Evolutionary conservation across 2,113 vertebrate species (phyloP), one percentile per base, ranked within the genome.

Genomic region (Melanerpes aurifrons): DNA sequence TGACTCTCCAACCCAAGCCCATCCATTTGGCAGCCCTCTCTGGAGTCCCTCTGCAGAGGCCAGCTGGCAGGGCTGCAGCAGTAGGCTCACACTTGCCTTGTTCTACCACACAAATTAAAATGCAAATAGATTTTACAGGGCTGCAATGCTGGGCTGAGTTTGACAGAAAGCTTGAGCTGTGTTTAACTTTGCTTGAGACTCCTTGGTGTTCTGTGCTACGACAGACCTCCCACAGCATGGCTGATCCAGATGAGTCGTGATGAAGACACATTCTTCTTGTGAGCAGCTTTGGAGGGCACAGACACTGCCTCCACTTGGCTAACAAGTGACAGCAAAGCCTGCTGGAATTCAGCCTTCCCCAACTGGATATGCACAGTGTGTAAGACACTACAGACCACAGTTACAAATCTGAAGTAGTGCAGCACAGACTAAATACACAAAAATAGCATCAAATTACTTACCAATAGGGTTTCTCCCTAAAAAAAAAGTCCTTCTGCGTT

Each of bases 21-120:
- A 43, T 80, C 47, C 14, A 50, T 70, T 66, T 0, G 0, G 12
- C 0, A 0, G 6, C 47, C n/a, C 19, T 53, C 43, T 56, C 1
- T 0, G 74, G 58, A 64, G 31, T 67, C 91, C 43, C 48, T 2
- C 70, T 53, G 32, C n/a, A 56, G 26, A 64, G 86, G 86, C 66
- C 82, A 94, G 43, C 28, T 93, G 73, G 90, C 82, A 88, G 10
- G 22, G 31, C 70, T 43, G 28, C 31, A 78, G 68, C 83, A 90
- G 13, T 31, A 77, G 90, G 69, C 43, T 86, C 88, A 85, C 1
- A 3, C 37, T 72, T 74, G 53, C 54, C 82, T 76, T 83, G 21
- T 90, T 82, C 69, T 40, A 24, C 12, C 37, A 71, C 21, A 86
- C 22, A 90, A 83, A 92, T 57, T n/a, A 61, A 87, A 91, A 86